These are phyloP conservation scores for Eriosoma lanigerum DNA, from an alignment of 1,140 invertebrate species.

Conservation along the genomic window DNA sequence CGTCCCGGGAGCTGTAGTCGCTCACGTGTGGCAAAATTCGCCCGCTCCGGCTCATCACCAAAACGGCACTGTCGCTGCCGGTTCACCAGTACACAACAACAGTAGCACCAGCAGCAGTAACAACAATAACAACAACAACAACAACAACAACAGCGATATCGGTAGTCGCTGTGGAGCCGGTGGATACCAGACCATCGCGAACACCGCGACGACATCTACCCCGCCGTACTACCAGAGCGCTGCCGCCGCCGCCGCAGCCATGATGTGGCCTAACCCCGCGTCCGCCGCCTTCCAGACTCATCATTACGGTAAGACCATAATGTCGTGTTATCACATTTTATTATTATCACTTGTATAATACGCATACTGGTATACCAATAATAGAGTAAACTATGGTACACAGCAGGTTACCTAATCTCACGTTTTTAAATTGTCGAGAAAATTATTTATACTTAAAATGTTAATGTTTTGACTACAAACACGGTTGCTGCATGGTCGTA, in stretches of 20 bases:
- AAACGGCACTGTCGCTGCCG: background rate
- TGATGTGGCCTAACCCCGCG: conserved; percentile 39
- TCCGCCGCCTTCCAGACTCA: conserved; percentile 29
- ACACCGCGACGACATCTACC: background rate
- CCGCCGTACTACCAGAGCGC: conserved; percentile 43
- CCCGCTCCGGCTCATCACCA: background rate
- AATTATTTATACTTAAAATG: too few species aligned
- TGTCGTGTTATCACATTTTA: too few species aligned
- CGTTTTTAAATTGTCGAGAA: too few species aligned
- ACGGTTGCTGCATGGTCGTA: too few species aligned
- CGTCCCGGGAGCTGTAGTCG: background rate
- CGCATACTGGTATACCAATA: too few species aligned
- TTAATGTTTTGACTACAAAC: too few species aligned
- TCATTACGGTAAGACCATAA: conserved; percentile 27
- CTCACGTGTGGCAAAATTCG: conserved; percentile 14
- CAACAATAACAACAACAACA: background rate
- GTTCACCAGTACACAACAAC: conserved; percentile 18
- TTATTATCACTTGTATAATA: too few species aligned
- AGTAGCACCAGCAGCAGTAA: background rate
- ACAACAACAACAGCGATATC: background rate
- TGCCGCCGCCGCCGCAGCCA: conserved; percentile 17
- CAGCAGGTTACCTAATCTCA: too few species aligned
- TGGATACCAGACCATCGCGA: background rate
- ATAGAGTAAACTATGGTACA: too few species aligned
- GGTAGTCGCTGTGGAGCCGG: background rate